phyloP scores from a whole-genome alignment of 2,888 invertebrate species.

The Thymelicus lineola region DNA sequence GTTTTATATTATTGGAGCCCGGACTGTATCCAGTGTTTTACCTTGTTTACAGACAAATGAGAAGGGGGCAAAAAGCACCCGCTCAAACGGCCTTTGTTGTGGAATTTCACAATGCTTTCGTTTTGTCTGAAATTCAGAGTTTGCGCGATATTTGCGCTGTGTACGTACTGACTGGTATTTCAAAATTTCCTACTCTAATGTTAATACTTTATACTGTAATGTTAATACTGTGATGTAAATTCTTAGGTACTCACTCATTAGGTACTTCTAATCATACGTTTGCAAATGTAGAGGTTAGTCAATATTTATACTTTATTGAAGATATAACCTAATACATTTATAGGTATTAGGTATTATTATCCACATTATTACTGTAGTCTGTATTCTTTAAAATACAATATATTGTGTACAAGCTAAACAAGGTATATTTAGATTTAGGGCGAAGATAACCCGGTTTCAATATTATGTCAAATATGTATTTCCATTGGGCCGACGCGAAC shows the following conservation, averaged over 20 bases:
- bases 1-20: conserved; percentile 82
- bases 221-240: too few species aligned
- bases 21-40: conserved; percentile 60
- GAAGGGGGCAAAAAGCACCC: conserved; percentile 51
- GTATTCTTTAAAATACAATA: background rate
- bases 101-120: conserved; percentile 23
- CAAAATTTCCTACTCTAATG: background rate
- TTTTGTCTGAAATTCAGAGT: conserved; percentile 21
- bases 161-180: background rate
- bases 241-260: background rate
- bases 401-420: background rate
- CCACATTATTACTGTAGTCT: background rate
- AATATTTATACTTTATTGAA: too few species aligned
- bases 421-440: conserved; percentile 9
- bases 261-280: too few species aligned
- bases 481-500: conserved; percentile 63
- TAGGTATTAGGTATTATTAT: too few species aligned
- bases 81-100: conserved; percentile 13
- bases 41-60: conserved; percentile 71
- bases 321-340: too few species aligned
- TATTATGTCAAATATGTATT: conserved; percentile 72
- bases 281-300: too few species aligned
- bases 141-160: background rate
- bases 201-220: too few species aligned
- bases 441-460: conserved; percentile 56